These are phyloP conservation scores for Stenopsyche tienmushanensis DNA, from an alignment of 1,140 invertebrate species.

Conservation along the genomic window DNA sequence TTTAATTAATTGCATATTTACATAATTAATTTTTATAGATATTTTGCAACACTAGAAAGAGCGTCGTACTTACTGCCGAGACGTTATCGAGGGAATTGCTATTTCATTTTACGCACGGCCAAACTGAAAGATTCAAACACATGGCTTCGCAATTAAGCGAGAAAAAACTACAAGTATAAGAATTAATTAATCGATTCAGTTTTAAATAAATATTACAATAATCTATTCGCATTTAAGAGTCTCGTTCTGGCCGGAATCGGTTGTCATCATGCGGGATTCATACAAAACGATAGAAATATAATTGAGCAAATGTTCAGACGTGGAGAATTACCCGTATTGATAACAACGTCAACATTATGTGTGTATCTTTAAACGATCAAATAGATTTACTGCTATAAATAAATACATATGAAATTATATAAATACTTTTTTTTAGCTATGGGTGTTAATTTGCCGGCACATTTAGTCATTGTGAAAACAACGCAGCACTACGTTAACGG, in stretches of 20 bases:
- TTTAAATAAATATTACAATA: background rate
- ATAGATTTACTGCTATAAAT: background rate
- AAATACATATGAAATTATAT: conserved; percentile 4
- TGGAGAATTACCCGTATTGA: conserved; percentile 66
- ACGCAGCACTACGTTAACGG: conserved; percentile 72
- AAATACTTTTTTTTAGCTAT: conserved; percentile 59
- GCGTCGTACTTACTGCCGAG: conserved; percentile 66
- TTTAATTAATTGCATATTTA: background rate
- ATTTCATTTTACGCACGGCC: conserved; percentile 56
- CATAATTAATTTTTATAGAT: conserved; percentile 50
- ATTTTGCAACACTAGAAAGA: conserved; percentile 78
- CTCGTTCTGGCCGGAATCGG: conserved; percentile 65
- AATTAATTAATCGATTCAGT: background rate
- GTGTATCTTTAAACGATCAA: conserved; percentile 14
- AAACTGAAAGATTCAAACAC: conserved; percentile 56
- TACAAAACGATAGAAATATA: conserved; percentile 61
- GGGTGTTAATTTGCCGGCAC: conserved; percentile 81
- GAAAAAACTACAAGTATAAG: conserved; percentile 61
- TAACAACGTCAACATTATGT: conserved; percentile 69
- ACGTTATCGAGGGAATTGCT: conserved; percentile 62
- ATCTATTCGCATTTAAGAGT: conserved; percentile 34
- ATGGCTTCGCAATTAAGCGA: conserved; percentile 59
- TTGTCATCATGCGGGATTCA: conserved; percentile 77
- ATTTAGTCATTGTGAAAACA: conserved; percentile 80
- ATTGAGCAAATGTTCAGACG: conserved; percentile 67